Conservation (phyloP, 2,797 vertebrate species). For the Acanthiza pusilla region DNA sequence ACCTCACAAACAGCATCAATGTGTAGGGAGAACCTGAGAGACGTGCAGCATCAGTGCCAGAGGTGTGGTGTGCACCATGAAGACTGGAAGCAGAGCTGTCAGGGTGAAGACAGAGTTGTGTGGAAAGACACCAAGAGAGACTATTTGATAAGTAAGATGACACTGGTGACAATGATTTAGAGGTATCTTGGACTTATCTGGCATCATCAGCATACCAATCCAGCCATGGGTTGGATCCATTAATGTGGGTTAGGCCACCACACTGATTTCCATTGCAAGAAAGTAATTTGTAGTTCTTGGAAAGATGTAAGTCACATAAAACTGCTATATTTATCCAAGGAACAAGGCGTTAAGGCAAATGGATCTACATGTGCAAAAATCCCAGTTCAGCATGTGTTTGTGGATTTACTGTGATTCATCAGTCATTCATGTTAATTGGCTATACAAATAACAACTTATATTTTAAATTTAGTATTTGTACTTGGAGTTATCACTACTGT, state of each 20-base stretch:
- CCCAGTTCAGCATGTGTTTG: not conserved
- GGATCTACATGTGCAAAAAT: constrained; percentile 26
- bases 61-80: rapidly evolving
- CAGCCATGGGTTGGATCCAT: no score
- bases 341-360: not conserved
- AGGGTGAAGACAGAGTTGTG: not conserved
- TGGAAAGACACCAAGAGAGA: not conserved
- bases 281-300: not conserved
- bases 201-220: not conserved
- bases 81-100: not conserved
- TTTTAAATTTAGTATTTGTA: constrained; percentile 36
- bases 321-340: not conserved
- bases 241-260: not conserved
- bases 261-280: not conserved
- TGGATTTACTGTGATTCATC: constrained; percentile 38
- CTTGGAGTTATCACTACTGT: constrained; percentile 37
- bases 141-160: not conserved
- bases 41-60: not conserved
- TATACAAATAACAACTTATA: constrained; percentile 22
- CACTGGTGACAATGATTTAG: not conserved
- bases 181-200: not conserved
- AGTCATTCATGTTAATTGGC: constrained; percentile 9
- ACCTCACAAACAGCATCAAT: not conserved
- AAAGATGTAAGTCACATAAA: not conserved
- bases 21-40: not conserved